Base-by-base conservation (phyloP, 2,113 vertebrate species). In the Thinocorus orbignyianus region DNA sequence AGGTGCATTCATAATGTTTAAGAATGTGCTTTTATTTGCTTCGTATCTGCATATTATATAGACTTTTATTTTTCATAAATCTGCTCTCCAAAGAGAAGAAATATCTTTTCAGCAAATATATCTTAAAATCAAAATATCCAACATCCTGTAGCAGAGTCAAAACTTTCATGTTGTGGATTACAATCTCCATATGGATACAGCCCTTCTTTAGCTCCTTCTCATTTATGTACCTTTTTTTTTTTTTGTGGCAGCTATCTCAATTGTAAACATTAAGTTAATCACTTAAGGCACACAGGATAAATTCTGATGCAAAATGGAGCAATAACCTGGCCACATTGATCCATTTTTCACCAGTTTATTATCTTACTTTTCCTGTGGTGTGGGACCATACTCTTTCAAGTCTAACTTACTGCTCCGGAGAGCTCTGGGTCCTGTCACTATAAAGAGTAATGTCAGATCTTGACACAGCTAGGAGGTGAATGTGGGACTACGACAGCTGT, bases 11-110 rank as follows among this genome's bases (percentile, higher is more conserved):
- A 69, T 64, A 87, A 84, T 79, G 61, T 86, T 92, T 93, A 92
- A 93, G 2, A 15, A 83, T 88, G 82, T 74, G 65, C 55, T 93
- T 96, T 95, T 96, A 88, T 94, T 90, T 92, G 48, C 35, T 14
- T 6, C 22, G 23, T 73, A 62, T 92, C 64, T 88, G 13, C 86
- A 64, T 17, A 62, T 13, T 58, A 18, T 48, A 26, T 18, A 31
- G 69, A 19, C 2, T 51, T 74, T 25, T 46, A 41, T 52, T 55
- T 57, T 68, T 28, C 17, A 41, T 54, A 88, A 86, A 83, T 52
- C 46, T 73, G 6, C 12, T 78, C 66, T 93, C 54, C 24, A 74
- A 78, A 91, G 42, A 83, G 39, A 92, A 55, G 6, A 73, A 73
- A 73, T 62, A 83, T 35, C 35, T 58, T 92, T 54, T 74, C 26